phyloP scores from a whole-genome alignment of 2,888 invertebrate genomes.

The Rapana venosa region DNA sequence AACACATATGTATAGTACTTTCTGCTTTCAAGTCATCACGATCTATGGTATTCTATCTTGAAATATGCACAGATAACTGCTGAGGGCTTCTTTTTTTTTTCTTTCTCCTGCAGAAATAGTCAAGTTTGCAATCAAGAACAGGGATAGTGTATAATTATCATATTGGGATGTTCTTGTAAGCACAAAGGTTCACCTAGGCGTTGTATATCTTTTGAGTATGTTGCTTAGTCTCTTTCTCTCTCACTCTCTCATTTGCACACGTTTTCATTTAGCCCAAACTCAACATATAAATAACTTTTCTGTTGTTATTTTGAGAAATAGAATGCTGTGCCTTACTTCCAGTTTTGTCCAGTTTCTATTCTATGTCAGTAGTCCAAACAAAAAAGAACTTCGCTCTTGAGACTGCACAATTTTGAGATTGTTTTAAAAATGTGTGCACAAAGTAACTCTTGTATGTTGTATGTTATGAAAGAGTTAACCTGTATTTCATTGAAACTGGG shows the following conservation, averaged over 20 bases:
- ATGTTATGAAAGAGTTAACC: neutral
- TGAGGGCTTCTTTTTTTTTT: neutral
- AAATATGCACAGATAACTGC: neutral
- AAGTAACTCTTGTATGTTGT: neutral
- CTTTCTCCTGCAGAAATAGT: neutral
- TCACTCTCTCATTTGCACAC: neutral
- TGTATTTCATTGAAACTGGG: neutral
- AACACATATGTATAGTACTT: neutral
- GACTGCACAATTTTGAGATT: neutral
- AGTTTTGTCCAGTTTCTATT: neutral
- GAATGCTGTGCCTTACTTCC: neutral
- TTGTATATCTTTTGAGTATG: neutral
- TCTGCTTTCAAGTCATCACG: neutral
- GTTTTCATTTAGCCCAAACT: neutral
- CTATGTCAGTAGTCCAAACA: neutral
- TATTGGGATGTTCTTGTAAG: neutral
- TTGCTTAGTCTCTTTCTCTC: neutral
- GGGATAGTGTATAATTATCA: neutral
- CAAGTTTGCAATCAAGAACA: neutral
- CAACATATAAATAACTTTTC: neutral
- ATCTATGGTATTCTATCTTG: neutral
- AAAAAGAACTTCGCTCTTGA: no score
- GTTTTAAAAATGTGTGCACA: no score
- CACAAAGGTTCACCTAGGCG: neutral
- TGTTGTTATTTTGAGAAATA: neutral